phyloP scores from a whole-genome alignment of 2,888 invertebrate species.

The Byasa hedistus region DNA sequence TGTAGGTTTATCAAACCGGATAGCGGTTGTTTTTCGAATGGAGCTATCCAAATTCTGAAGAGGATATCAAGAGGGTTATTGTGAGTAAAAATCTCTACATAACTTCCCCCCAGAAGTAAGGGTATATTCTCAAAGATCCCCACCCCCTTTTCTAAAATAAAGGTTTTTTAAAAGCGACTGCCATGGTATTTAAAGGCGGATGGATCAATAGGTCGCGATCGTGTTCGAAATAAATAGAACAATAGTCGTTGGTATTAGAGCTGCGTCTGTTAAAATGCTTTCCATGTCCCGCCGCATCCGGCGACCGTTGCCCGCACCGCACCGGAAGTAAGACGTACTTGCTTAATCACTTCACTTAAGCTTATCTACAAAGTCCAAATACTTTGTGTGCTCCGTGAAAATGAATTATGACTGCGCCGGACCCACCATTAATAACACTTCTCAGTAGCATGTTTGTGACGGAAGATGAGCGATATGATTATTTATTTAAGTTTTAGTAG shows the following conservation, averaged over 20 bases:
- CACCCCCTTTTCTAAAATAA: too few relatives aligned
- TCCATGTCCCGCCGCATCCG: constrained; percentile 74
- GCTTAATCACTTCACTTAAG: constrained; percentile 56
- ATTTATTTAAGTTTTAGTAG: constrained; percentile 24
- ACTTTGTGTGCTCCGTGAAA: constrained; percentile 41
- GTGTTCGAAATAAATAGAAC: constrained; percentile 69
- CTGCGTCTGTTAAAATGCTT: constrained; percentile 75
- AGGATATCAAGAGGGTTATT: too few relatives aligned
- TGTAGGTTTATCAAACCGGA: too few relatives aligned
- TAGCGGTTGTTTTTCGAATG: too few relatives aligned
- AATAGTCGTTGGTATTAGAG: constrained; percentile 61
- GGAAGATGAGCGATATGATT: constrained; percentile 54
- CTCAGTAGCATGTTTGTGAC: constrained; percentile 57
- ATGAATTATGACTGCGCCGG: constrained; percentile 42
- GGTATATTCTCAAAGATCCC: too few relatives aligned
- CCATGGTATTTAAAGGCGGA: constrained; percentile 27
- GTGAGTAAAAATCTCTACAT: too few relatives aligned
- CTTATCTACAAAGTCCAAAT: constrained; percentile 54
- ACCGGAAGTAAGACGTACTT: constrained; percentile 66
- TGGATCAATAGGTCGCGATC: constrained; percentile 62
- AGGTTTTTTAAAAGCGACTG: constrained; percentile 25
- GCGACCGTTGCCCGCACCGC: constrained; percentile 45
- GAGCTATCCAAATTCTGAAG: too few relatives aligned
- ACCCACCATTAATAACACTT: constrained; percentile 66
- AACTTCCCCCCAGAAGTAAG: too few relatives aligned